phyloP scores from a whole-genome alignment of 2,113 vertebrate species.

The Lophura nycthemera region DNA sequence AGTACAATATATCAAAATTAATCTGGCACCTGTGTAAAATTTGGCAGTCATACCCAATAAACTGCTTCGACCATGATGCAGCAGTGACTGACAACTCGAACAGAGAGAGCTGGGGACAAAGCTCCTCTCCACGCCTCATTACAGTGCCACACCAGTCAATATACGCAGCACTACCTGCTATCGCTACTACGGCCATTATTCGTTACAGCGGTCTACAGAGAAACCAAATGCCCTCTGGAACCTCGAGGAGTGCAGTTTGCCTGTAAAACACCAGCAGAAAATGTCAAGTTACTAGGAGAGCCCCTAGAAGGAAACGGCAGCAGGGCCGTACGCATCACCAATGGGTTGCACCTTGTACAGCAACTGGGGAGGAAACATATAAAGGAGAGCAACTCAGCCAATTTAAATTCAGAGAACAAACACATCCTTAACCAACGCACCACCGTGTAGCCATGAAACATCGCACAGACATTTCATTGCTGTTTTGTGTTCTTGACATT shows the following conservation, averaged over 20 bases:
- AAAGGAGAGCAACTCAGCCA: too few relatives aligned
- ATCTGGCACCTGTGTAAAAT: conserved; percentile 73
- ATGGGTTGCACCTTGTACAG: too few relatives aligned
- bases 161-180: too few relatives aligned
- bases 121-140: conserved; percentile 60
- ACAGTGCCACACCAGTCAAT: neutral
- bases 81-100: conserved; percentile 70
- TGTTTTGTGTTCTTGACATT: neutral
- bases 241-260: neutral
- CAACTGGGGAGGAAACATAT: too few relatives aligned
- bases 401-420: neutral
- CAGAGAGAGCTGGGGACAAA: too few relatives aligned
- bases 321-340: too few relatives aligned
- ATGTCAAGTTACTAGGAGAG: neutral
- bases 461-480: neutral
- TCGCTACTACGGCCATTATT: too few relatives aligned
- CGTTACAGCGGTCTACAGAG: neutral
- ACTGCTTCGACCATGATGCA: conserved; percentile 29
- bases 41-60: conserved; percentile 76
- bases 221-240: conserved; percentile 21
- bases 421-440: neutral
- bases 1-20: conserved; percentile 70
- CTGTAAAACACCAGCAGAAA: neutral
- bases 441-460: neutral
- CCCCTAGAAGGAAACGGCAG: neutral